These are phyloP conservation scores for Meghimatium bilineatum DNA, from an alignment of 2,888 invertebrate genomes.

Conservation along the genomic window DNA sequence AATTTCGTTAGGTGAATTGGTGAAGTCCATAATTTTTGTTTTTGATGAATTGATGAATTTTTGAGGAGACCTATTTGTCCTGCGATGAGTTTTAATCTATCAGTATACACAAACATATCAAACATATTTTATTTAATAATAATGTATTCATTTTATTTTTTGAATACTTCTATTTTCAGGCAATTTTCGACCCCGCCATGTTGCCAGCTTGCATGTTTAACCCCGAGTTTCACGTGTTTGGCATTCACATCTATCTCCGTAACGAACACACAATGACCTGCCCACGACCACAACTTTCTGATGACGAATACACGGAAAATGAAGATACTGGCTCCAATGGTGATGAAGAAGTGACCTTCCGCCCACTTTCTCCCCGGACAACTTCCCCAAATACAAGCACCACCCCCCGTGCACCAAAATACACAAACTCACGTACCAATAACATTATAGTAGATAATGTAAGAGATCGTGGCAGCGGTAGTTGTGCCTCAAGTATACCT, in stretches of 20 bases:
- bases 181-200: conserved; percentile 63
- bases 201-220: conserved; percentile 70
- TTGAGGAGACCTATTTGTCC: too few species aligned
- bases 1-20: too few species aligned
- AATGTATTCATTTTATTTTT: too few species aligned
- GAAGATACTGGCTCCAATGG: conserved; percentile 6
- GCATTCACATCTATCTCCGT: conserved; percentile 69
- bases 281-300: conserved; percentile 30
- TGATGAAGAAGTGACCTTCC: conserved; percentile 40
- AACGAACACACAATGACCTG: conserved; percentile 59
- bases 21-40: too few species aligned
- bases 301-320: not conserved
- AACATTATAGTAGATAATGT: conserved; percentile 55
- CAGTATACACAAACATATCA: too few species aligned
- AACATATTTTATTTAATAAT: not conserved
- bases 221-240: conserved; percentile 66
- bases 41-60: too few species aligned
- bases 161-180: conserved; percentile 65
- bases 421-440: conserved; percentile 38
- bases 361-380: conserved; percentile 7
- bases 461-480: conserved; percentile 31
- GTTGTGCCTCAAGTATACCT: not conserved
- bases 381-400: conserved; percentile 31
- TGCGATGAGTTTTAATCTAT: too few species aligned
- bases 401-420: conserved; percentile 29